phyloP scores from a whole-genome alignment of 2,888 invertebrate genomes.

The Melinaea menophilus region DNA sequence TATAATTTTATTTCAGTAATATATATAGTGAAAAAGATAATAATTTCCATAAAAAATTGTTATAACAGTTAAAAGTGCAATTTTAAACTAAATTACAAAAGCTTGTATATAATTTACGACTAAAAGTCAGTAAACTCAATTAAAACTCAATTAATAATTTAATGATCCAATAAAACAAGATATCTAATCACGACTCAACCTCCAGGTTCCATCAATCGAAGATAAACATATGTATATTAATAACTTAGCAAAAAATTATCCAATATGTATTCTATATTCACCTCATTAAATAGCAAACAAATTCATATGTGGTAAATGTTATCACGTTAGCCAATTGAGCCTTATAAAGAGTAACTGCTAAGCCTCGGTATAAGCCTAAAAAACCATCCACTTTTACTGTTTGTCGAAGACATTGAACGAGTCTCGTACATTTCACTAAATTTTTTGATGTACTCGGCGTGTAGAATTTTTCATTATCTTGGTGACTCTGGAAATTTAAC shows the following conservation, averaged over 20 bases:
- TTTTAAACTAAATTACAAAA: too few relatives aligned
- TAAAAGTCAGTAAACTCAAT: too few relatives aligned
- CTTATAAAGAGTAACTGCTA: constrained; percentile 57
- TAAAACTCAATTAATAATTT: too few relatives aligned
- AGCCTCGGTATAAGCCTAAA: constrained; percentile 54
- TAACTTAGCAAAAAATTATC: constrained; percentile 2
- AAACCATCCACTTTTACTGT: constrained; percentile 49
- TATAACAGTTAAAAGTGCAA: too few relatives aligned
- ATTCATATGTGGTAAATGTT: constrained; percentile 60
- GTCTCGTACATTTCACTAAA: constrained; percentile 44
- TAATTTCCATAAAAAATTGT: too few relatives aligned
- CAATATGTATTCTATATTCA: constrained; percentile 31
- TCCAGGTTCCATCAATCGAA: too few relatives aligned
- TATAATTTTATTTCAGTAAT: too few relatives aligned
- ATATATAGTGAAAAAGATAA: too few relatives aligned
- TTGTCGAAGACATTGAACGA: constrained; percentile 45
- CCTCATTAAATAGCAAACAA: constrained; percentile 49
- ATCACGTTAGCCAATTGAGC: constrained; percentile 57
- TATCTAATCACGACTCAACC: too few relatives aligned
- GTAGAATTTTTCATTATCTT: constrained; percentile 37
- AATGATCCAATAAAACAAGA: too few relatives aligned
- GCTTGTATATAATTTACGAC: too few relatives aligned
- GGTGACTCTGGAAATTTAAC: constrained; percentile 52
- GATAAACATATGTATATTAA: background rate
- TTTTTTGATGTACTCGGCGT: constrained; percentile 45